Evolutionary conservation across 2,797 vertebrate species (phyloP).

Genomic region (Paedocypris micromegethes): DNA sequence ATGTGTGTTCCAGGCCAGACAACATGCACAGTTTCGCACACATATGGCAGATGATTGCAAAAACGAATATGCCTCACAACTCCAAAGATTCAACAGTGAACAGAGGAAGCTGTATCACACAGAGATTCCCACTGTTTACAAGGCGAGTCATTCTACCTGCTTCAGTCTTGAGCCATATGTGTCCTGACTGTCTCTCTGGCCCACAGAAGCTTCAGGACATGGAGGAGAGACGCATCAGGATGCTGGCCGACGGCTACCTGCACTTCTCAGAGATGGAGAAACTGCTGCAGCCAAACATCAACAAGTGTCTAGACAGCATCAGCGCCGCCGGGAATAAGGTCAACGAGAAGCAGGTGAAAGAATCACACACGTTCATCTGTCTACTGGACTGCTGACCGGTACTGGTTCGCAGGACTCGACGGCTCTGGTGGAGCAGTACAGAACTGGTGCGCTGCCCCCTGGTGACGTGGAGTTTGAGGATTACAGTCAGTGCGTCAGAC

Average conservation of each 20-base stretch:
- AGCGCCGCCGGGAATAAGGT: constrained; percentile 76
- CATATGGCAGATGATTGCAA: constrained; percentile 80
- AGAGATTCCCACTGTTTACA: constrained; percentile 77
- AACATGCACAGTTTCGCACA: constrained; percentile 67
- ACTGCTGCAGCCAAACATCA: constrained; percentile 86
- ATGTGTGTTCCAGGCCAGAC: constrained; percentile 69
- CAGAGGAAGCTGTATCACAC: constrained; percentile 75
- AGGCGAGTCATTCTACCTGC: constrained; percentile 60
- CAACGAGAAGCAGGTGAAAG: constrained; percentile 76
- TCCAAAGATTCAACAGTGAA: constrained; percentile 83
- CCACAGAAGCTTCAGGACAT: constrained; percentile 90
- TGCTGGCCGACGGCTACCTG: constrained; percentile 83
- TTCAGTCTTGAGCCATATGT: background rate
- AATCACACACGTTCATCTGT: background rate
- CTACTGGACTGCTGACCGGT: no score
- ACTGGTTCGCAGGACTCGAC: constrained; percentile 67
- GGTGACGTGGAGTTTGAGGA: constrained; percentile 82
- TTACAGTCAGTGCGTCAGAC: constrained; percentile 76
- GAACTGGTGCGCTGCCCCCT: constrained; percentile 76
- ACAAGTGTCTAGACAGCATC: constrained; percentile 89
- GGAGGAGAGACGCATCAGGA: constrained; percentile 85
- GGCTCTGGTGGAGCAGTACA: constrained; percentile 76
- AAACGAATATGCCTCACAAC: constrained; percentile 78
- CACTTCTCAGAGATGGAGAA: constrained; percentile 88
- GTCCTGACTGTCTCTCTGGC: background rate